phyloP scores from a whole-genome alignment of 2,797 vertebrate genomes.

The Meda fulgida region DNA sequence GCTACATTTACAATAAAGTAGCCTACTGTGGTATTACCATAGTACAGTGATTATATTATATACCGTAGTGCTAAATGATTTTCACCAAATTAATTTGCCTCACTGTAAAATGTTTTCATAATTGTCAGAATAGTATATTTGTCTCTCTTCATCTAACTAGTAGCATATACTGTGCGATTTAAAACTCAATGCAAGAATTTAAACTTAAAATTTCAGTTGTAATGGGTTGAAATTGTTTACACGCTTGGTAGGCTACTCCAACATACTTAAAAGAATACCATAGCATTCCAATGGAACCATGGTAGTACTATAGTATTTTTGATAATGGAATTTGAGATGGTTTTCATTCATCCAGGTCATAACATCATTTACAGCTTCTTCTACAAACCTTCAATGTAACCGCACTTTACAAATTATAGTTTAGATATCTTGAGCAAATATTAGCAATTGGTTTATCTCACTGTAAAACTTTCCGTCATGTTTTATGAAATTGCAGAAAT shows the following conservation, averaged over 20 bases:
- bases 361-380: neutral
- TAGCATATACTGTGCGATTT: too few relatives aligned
- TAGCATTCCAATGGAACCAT: neutral
- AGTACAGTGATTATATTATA: neutral
- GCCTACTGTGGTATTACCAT: neutral
- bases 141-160: neutral
- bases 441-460: neutral
- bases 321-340: neutral
- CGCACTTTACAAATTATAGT: neutral
- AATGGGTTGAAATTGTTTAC: neutral
- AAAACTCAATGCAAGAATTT: neutral
- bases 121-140: neutral
- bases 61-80: neutral
- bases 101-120: neutral
- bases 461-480: neutral
- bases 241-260: neutral
- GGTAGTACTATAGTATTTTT: neutral
- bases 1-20: neutral
- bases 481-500: neutral
- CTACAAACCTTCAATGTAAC: neutral
- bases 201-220: neutral
- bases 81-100: neutral
- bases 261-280: neutral
- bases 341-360: neutral
- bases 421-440: neutral